A percentile compares a stretch with the other conserved stretches of the same genome.
Conservation (phyloP, 1,140 invertebrate genomes). For the Eurosta solidaginis region DNA sequence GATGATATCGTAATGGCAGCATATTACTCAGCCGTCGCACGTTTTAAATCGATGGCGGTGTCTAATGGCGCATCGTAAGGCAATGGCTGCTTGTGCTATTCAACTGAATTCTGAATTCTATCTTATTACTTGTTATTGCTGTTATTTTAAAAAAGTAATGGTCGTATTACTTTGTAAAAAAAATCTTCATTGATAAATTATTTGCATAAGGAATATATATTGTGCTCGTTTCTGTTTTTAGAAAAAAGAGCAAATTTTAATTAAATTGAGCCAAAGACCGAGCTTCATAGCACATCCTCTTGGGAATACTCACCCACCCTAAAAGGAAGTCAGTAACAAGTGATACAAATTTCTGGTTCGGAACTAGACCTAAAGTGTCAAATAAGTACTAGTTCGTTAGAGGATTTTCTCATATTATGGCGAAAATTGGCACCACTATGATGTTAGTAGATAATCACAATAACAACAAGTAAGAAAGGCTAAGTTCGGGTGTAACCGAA, state of each 20-base stretch:
- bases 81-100: slow-evolving; percentile 8
- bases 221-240: not conserved
- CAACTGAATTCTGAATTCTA: not conserved
- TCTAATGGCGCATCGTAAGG: not conserved
- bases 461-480: too few species aligned
- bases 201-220: not conserved
- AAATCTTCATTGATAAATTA: not conserved
- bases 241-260: not conserved
- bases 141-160: too few species aligned
- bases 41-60: not conserved
- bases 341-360: too few species aligned
- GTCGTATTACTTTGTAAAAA: not conserved
- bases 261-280: too few species aligned
- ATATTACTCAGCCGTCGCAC: slow-evolving; percentile 2
- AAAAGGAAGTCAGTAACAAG: too few species aligned
- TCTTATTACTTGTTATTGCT: not conserved
- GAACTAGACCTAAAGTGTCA: too few species aligned
- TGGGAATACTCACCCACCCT: too few species aligned
- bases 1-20: slow-evolving; percentile 54
- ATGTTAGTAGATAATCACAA: too few species aligned
- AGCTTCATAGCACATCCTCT: too few species aligned
- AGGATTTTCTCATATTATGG: not conserved
- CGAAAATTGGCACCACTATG: too few species aligned
- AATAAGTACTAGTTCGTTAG: not conserved
- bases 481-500: too few species aligned